Base-by-base conservation (phyloP, 2,888 invertebrate genomes). In the Zhuqinia jingwanae region DNA sequence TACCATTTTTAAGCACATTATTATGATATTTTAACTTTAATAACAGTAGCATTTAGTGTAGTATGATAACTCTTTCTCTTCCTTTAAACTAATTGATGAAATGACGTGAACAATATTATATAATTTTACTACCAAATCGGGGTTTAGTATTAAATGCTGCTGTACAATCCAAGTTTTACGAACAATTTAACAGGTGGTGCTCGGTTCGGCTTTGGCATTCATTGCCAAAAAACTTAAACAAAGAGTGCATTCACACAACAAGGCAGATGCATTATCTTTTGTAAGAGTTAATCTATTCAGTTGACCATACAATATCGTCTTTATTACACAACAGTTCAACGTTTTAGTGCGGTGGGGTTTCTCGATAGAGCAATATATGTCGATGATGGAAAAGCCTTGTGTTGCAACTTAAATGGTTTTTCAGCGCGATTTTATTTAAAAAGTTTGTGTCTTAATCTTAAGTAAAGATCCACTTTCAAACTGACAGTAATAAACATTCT, bases 121-220 rank as follows among this genome's bases (percentile, higher is more conserved):
- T 42, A 1, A 20, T 65, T 17, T 30, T 36, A n/a, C n/a, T n/a
- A n/a, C n/a, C n/a, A n/a, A n/a, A n/a, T n/a, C n/a, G n/a, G n/a
- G n/a, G n/a, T n/a, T n/a, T n/a, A n/a, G 2, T 5, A 20, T 8
- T 22, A 60, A 27, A 22, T 15, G 22, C 53, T 58, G 11, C 22
- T 17, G 10, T 13, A 45, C 11, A 13, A n/a, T n/a, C n/a, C 11
- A 45, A 70, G 70, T 25, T 70, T 15, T 22, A 15, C 47, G 68
- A 8, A 53, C 15, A 17, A 5, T 68, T 42, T 56, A 56, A 80
- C 80, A 80, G 80, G 68, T 80, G 80, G 80, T 15, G 68, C 15
- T 80, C 56, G 50, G 8, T 30, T 50, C 58, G 20, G 6, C 6
- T 70, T 47, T 20, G 17, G 22, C 17, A 20, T 42, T 42, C 3